Base-by-base conservation (phyloP, 2,888 invertebrate genomes). In the Venusia cambrica region DNA sequence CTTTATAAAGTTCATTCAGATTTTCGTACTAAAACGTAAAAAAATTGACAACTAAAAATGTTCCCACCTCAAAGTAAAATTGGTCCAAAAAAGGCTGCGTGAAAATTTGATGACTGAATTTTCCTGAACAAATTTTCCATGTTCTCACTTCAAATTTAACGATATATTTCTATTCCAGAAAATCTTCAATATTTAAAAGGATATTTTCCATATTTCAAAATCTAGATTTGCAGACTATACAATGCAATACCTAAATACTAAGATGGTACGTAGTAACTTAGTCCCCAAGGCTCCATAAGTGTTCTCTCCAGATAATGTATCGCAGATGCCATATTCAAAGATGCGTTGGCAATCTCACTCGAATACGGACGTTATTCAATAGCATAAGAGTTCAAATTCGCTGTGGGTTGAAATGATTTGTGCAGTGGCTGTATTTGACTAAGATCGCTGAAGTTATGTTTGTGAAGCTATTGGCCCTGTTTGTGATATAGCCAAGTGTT, bases 391-490 rank as follows among this genome's bases (percentile, higher is more conserved):
- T 30, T 12, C 27, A 38, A 20, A 29, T 10, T 20, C 12, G 31
- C 19, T 28, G 31, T 10, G 1, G 6, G n/a, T 19, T n/a, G 8
- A 27, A 27, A 38, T 38, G 22, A 37, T 37, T 26, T 29, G 21
- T 40, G 45, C 42, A 47, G 35, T 40, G 18, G 28, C 40, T 43
- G 43, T 45, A 45, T 47, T 47, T 50, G 44, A 44, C 44, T 49
- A 45, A 39, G 38, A 40, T 32, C 20, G 42, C 33, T 29, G 45
- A 45, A 46, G 46, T 45, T 45, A 45, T 49, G 44, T 49, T 49
- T 46, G 49, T 44, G 31, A 35, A 35, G 44, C 46, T 41, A 46
- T 49, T 41, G 46, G 34, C 38, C 37, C 24, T 49, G 49, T 44
- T 46, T 46, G 41, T 38, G 49, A 44, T 44, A 37, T 38, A 27